A percentile compares a stretch with the other conserved stretches of the same genome.
phyloP scores from a whole-genome alignment of 2,113 vertebrate genomes.

The Eulacestoma nigropectus region DNA sequence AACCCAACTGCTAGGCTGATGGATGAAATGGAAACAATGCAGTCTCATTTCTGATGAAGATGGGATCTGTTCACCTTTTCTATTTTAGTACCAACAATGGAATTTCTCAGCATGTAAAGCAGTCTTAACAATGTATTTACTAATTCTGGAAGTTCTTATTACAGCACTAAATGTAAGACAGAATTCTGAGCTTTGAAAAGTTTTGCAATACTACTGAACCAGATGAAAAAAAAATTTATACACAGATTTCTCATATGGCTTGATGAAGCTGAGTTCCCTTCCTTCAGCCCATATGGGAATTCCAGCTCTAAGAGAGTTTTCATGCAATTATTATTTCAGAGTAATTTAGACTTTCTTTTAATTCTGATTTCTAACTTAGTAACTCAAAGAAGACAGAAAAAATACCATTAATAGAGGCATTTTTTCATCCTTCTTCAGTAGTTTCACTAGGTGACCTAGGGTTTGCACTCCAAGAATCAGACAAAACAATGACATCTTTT shows the following conservation, averaged over 20 bases:
- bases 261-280: background rate
- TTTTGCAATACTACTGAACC: background rate
- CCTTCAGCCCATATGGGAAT: background rate
- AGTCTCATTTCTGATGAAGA: background rate
- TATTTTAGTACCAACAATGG: background rate
- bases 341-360: background rate
- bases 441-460: background rate
- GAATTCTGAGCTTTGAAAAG: background rate
- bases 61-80: background rate
- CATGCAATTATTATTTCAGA: background rate
- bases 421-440: background rate
- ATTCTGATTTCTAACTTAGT: background rate
- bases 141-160: background rate
- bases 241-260: background rate
- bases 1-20: background rate
- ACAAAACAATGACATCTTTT: background rate
- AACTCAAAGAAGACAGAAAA: background rate
- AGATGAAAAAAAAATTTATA: background rate
- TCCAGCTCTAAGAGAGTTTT: background rate
- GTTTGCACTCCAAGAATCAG: background rate
- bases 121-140: background rate
- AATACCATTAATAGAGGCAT: background rate
- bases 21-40: background rate
- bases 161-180: background rate
- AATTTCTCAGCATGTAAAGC: background rate